These are phyloP conservation scores for Holothuria leucospilota DNA, from an alignment of 53 echinoderm and acorn worm species.

Conservation along the genomic window DNA sequence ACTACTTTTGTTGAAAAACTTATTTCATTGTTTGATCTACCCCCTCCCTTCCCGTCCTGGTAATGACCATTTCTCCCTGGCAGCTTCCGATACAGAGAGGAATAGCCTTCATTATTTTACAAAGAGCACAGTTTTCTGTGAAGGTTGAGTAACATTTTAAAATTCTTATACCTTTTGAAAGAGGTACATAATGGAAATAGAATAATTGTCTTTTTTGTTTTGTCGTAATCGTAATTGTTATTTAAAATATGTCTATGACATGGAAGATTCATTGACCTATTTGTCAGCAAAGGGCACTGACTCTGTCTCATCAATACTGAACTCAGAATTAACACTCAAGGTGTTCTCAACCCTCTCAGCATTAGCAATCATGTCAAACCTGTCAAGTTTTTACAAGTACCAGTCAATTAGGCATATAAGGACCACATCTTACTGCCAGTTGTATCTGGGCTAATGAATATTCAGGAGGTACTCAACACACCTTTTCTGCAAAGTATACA, in stretches of 20 bases:
- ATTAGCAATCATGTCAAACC: slow-evolving; percentile 19
- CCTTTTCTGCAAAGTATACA: slow-evolving; percentile 27
- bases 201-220: no score
- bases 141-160: no score
- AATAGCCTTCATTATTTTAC: no score
- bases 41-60: no score
- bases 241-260: background rate
- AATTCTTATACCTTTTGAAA: no score
- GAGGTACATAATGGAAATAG: no score
- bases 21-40: no score
- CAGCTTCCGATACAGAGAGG: no score
- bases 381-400: slow-evolving; percentile 36
- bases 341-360: slow-evolving; percentile 39
- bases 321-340: slow-evolving; percentile 33
- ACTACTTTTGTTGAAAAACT: no score
- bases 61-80: no score
- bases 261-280: slow-evolving; percentile 16
- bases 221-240: no score
- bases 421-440: slow-evolving; percentile 22
- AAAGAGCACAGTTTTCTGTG: no score
- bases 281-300: slow-evolving; percentile 32
- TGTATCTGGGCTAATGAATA: slow-evolving; percentile 22
- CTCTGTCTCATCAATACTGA: slow-evolving; percentile 1
- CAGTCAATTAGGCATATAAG: slow-evolving; percentile 46
- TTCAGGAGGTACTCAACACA: slow-evolving; percentile 39